phyloP scores from a whole-genome alignment of 2,888 invertebrate species.

The Drosophila acutilabella region DNA sequence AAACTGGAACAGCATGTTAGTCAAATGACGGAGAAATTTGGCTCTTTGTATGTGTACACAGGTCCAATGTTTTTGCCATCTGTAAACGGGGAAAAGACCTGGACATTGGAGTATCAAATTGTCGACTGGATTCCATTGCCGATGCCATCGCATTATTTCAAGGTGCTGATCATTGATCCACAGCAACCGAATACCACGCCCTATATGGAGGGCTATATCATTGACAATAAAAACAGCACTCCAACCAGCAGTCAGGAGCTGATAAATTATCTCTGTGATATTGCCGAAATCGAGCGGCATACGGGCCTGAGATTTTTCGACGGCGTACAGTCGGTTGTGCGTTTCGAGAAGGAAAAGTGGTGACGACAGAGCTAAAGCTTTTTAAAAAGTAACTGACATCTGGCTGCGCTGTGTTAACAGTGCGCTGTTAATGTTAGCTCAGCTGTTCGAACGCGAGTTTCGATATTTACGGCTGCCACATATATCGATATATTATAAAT shows the following conservation, averaged over 20 bases:
- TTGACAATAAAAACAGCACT: conserved; percentile 46
- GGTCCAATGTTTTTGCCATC: conserved; percentile 94
- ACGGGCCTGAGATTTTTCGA: conserved; percentile 63
- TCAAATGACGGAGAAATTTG: conserved; percentile 89
- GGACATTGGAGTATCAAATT: conserved; percentile 60
- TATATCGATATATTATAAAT: conserved; percentile 21
- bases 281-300: conserved; percentile 61
- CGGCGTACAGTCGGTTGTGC: conserved; percentile 47
- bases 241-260: conserved; percentile 18
- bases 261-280: conserved; percentile 32
- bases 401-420: conserved; percentile 4
- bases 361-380: neutral
- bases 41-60: conserved; percentile 94
- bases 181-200: conserved; percentile 22
- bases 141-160: conserved; percentile 66
- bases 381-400: conserved; percentile 1
- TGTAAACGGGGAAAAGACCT: conserved; percentile 18
- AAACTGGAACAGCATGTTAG: conserved; percentile 93
- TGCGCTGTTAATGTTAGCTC: conserved; percentile 21
- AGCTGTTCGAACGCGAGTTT: conserved; percentile 2
- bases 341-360: conserved; percentile 34
- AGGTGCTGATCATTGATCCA: conserved; percentile 64
- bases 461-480: conserved; percentile 3
- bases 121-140: conserved; percentile 56
- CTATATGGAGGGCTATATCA: conserved; percentile 62